Conservation (phyloP, 2,113 vertebrate species). For the Cariama cristata region DNA sequence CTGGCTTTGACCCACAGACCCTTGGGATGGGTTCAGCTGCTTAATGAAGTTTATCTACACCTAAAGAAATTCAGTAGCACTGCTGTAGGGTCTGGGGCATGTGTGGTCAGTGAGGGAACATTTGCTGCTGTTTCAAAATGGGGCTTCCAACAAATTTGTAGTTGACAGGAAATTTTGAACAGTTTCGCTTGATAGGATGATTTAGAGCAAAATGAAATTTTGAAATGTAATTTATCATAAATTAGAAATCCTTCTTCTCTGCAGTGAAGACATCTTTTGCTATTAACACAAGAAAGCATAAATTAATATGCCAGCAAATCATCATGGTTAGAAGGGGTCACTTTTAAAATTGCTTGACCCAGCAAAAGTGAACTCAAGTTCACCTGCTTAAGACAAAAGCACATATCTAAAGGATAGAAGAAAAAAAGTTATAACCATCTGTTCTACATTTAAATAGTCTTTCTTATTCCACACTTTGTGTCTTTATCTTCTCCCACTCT, state of each 20-base stretch:
- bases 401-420: not conserved
- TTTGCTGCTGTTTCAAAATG: not conserved
- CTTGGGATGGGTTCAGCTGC: not conserved
- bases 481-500: not conserved
- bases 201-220: not conserved
- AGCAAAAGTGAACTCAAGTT: not conserved
- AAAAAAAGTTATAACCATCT: not conserved
- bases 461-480: not conserved
- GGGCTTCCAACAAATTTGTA: not conserved
- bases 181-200: not conserved
- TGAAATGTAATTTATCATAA: not conserved
- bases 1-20: not conserved
- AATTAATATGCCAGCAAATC: not conserved
- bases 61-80: not conserved
- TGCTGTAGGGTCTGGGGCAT: not conserved
- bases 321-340: not conserved
- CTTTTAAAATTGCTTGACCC: not conserved
- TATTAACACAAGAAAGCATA: not conserved
- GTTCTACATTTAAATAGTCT: not conserved
- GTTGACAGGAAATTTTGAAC: not conserved
- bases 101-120: not conserved
- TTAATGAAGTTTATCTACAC: not conserved
- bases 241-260: not conserved
- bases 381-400: not conserved
- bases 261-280: not conserved